Base-by-base conservation (phyloP, 23 tunicate genomes). In the Halocynthia aurantium region DNA sequence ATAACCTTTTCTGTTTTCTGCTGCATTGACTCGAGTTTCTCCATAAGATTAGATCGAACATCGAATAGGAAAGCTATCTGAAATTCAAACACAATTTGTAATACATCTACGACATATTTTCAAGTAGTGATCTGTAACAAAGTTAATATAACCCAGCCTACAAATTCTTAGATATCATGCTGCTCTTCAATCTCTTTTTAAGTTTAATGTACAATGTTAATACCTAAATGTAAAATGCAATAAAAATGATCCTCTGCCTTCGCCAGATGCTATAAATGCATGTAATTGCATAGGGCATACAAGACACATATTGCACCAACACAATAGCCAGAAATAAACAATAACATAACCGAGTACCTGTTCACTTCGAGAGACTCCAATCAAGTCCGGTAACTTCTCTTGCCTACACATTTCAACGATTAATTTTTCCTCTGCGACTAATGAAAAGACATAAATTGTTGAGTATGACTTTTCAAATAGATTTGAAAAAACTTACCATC, bases 1-100 rank as follows among this genome's bases (percentile, higher is more conserved):
- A 61, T 78, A 11, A 73, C 73, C 52, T 84, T 51, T 8, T 78
- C 83, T 6, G 82, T 76, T 72, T 76, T 56, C 40, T 85, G 84
- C 51, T 85, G 85, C 68, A 85, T 51, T 6, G 62, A 80, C 20
- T 84, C 85, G 31, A 89, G 51, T 61, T 89, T 84, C 49, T 89
- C 88, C 52, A 89, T 69, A 55, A 89, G 61, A 21, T 83, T 84
- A 7, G 82, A 80, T 69, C 96, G 88, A 40, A 84, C 87, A 19
- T 76, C 85, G 52, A 89, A 78, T 11, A 89, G 78, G 70, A 78
- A 83, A 8, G 87, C 95, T 76, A 88, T 74, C 95, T 86, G 63
- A 53, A 75, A 52, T 60, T 18, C 15, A 70, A 13, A 19, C 13
- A 17, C 13, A 69, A 12, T 19, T 69, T 15, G 31, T 18, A 69